Percentiles rank a stretch among this genome's conserved stretches.
These are phyloP conservation scores for Gallinago nigripennis DNA, from an alignment of 2,797 vertebrate genomes.

Conservation along the genomic window DNA sequence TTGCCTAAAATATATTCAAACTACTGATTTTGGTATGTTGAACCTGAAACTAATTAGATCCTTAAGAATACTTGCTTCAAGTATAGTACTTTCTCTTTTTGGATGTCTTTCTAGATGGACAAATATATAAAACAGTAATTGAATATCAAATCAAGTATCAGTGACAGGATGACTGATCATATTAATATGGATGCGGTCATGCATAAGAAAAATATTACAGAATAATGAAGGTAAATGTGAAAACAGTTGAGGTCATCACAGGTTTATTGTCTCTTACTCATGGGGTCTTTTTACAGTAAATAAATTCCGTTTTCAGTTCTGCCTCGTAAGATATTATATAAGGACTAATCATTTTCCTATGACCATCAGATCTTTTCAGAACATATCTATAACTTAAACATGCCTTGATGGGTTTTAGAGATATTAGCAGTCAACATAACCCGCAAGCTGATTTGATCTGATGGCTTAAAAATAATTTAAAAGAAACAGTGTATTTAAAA, in stretches of 20 bases:
- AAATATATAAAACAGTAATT: not conserved
- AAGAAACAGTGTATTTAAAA: not conserved
- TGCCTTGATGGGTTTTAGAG: not conserved
- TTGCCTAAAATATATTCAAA: not conserved
- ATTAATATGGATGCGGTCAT: not conserved
- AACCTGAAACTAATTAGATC: not conserved
- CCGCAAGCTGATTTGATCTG: not conserved
- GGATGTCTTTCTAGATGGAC: not conserved
- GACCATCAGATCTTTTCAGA: not conserved
- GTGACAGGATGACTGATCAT: not conserved
- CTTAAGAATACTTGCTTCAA: not conserved
- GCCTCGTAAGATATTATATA: not conserved
- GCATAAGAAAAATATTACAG: not conserved
- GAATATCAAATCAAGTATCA: not conserved
- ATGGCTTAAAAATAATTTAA: not conserved
- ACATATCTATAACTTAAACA: not conserved
- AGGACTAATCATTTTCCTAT: not conserved
- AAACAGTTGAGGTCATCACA: not conserved
- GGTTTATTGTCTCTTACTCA: not conserved
- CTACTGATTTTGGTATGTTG: not conserved
- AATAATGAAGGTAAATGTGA: not conserved
- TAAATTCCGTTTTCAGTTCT: not conserved
- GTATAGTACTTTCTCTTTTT: not conserved
- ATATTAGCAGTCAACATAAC: not conserved
- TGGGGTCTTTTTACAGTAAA: accelerated